Evolutionary conservation across 2,797 vertebrate species (phyloP), one percentile per base, ranked within the genome.

Genomic region (Chrysolophus pictus): DNA sequence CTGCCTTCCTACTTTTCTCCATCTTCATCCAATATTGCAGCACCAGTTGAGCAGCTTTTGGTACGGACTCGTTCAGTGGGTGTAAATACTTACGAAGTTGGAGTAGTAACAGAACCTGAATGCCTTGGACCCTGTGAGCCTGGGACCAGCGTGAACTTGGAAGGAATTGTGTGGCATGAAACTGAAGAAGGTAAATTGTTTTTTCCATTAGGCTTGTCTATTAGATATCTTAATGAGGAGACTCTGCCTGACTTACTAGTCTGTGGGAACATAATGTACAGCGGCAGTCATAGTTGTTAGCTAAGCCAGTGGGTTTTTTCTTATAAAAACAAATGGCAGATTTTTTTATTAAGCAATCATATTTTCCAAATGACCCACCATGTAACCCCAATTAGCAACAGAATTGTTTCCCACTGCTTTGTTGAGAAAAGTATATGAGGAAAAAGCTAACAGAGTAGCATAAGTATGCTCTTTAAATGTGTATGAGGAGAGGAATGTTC

Each of bases 111-210:
- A 28, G 99, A 99, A 94, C 97, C 98, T 0, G 98, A 98, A 97
- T 98, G 98, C 96, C 97, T 99, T 96, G 99, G 99, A 89, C 99
- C 99, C 81, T 99, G 99, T 97, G 99, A 99, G 96, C 99, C 99
- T 18, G 99, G 99, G 85, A 99, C 99, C 94, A 99, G 99, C 78
- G 99, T 99, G 94, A 99, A 99, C 97, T 98, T 99, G 97, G 99
- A 99, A 98, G 99, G 99, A 78, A 99, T 99, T 93, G 99, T 99
- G 79, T 99, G 99, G 99, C 99, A 99, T 87, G 99, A 99, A 98
- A 99, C 99, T 1, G 99, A 99, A 92, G 99, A 99, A 98, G 99
- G 99, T 99, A 98, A 97, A 96, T 86, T 90, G 29, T 77, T 71
- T 94, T 95, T 95, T 88, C 67, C 95, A 90, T 81, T 90, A 93